Base-by-base conservation (phyloP, 2,888 invertebrate genomes). In the Mimachlamys varia region DNA sequence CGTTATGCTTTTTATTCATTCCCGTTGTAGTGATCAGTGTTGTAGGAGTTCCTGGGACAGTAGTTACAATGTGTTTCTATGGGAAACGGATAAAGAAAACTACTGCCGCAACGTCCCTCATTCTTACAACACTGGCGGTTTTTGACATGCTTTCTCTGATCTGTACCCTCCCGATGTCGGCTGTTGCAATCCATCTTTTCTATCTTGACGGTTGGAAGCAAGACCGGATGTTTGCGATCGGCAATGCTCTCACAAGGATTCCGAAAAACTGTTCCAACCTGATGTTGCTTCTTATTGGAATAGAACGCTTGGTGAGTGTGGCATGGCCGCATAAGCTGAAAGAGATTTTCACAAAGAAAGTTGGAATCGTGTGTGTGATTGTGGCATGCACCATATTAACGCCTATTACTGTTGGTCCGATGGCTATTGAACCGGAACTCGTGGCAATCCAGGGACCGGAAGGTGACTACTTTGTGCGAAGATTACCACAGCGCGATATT, bases 121-220 rank as follows among this genome's bases (percentile, higher is more conserved):
- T 76, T 10, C 76, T 76, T 12, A 76, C 76, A 12, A 22, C 27
- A 27, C 27, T 76, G 13, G 76, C 76, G 3, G 7, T 27, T 27
- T 76, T 76, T 22, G 76, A 76, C 76, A 33, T 76, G 27, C 27
- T 76, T 12, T 33, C 76, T 33, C 76, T 76, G 27, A 12, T 76
- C 4, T 22, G 27, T 7, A 33, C 17, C 15, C 4, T 76, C 76
- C 76, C 76, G 17, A 76, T 76, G 76, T 27, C 33, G 27, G 76
- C 33, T 12, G 27, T 76, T 3, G 2, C 22, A 10, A 76, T 76
- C 0, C 76, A 76, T 76, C 76, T 76, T 33, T 76, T 76, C 33
- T 76, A 76, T 76, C 27, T 76, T 22, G 76, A 76, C 76, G 76
- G 76, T 15, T 76, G 76, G 76, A 76, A 76, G 27, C 76, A 76